These are phyloP conservation scores for Listronotus bonariensis DNA, from an alignment of 1,140 invertebrate genomes.

Conservation along the genomic window DNA sequence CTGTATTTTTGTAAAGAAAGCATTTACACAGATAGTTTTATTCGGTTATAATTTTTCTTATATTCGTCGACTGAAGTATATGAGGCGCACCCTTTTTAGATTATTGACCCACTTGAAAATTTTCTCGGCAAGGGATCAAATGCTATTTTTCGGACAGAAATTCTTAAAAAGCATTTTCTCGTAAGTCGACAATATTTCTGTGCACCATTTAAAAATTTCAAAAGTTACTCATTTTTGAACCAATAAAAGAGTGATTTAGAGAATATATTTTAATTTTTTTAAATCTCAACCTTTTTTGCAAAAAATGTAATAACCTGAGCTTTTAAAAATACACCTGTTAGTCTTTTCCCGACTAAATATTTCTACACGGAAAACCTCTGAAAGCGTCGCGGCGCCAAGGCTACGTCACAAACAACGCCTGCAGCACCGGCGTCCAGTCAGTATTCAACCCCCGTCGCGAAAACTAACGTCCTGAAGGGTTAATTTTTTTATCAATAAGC, in stretches of 20 bases:
- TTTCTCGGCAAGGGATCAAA: neutral
- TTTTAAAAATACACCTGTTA: no score
- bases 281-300: no score
- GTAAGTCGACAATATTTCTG: no score
- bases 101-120: conserved; percentile 6
- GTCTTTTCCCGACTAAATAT: neutral
- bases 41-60: no score
- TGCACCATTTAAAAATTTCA: no score
- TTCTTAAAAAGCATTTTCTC: no score
- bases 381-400: conserved; percentile 1
- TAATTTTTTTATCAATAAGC: neutral
- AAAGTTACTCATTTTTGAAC: no score
- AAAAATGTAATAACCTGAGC: no score
- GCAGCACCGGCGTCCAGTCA: conserved; percentile 25
- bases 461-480: neutral
- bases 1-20: no score
- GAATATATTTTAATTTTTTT: no score
- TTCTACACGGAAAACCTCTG: neutral
- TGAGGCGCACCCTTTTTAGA: neutral
- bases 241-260: no score
- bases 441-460: conserved; percentile 8
- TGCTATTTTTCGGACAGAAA: neutral
- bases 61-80: neutral
- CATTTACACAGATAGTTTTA: no score
- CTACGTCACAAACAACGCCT: conserved; percentile 9